These are phyloP conservation scores for Lissocephala sabroskyi DNA, from an alignment of 2,888 invertebrate species.

Conservation along the genomic window DNA sequence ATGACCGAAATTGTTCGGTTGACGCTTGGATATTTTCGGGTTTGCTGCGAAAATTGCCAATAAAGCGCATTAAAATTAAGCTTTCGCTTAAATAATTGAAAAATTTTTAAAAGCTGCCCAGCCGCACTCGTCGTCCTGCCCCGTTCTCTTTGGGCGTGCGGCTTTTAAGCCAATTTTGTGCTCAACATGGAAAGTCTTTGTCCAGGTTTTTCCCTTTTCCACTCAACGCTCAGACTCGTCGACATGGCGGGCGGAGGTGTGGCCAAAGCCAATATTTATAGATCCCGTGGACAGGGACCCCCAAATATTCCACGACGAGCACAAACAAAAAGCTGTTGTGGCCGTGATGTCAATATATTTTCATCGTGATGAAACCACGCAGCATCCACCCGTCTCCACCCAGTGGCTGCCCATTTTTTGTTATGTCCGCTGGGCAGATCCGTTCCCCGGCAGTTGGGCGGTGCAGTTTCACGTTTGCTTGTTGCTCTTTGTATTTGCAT, in stretches of 20 bases:
- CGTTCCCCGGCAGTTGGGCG: too few relatives aligned
- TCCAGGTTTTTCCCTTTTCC: background rate
- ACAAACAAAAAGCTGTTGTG: too few relatives aligned
- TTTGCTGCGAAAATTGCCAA: constrained; percentile 42
- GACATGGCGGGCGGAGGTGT: constrained; percentile 3
- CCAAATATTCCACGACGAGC: too few relatives aligned
- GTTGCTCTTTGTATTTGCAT: constrained; percentile 49
- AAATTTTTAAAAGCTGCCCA: constrained; percentile 43
- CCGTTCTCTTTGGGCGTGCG: constrained; percentile 11
- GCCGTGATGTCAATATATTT: too few relatives aligned
- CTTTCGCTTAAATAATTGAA: constrained; percentile 52
- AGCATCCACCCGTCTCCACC: too few relatives aligned
- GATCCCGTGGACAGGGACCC: too few relatives aligned
- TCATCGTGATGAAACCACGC: too few relatives aligned
- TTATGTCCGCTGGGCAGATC: too few relatives aligned
- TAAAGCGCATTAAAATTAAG: constrained; percentile 57
- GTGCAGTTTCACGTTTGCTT: too few relatives aligned
- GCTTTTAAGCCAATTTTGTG: constrained; percentile 29
- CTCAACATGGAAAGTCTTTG: constrained; percentile 10
- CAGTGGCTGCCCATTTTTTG: too few relatives aligned
- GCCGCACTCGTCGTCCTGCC: too few relatives aligned
- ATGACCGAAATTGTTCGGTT: too few relatives aligned
- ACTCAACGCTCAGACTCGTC: background rate
- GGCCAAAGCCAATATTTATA: background rate
- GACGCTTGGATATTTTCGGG: background rate